Base-by-base conservation (phyloP, 1,140 invertebrate species). In the Bombus fervidus region DNA sequence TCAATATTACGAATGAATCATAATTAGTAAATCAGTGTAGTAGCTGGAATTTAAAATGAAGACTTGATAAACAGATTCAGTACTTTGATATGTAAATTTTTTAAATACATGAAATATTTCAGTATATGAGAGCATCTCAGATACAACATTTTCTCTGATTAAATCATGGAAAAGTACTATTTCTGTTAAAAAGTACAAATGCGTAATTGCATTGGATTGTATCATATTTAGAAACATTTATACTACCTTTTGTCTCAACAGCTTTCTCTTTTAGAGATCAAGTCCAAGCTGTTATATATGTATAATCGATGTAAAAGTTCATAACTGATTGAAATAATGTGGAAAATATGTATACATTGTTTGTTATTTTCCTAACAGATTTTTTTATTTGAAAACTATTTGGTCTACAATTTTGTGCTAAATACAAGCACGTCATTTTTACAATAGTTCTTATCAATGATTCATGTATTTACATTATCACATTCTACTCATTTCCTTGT, bases 291-390 rank as follows among this genome's bases (percentile, higher is more conserved):
- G 0, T 2, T 57, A 37, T 68, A 37, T 62, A 43, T 68, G 28
- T 47, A 59, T 66, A 12, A 76, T 78, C 43, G 75, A 80, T 75
- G 76, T 80, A 57, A 78, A 75, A 74, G 25, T 88, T 8, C 22
- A 18, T 39, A 59, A 47, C 74, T 64, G 64, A 87, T 73, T 41
- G 41, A 34, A 66, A 37, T 75, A 75, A 66, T 53, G 47, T 25
- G 12, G n/a, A 31, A 41, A 28, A 39, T 22, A 13, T 5, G 37
- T 31, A 34, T 31, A 18, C 15, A 66, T 8, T 18, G 5, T 64
- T 15, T 64, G n/a, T 66, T 28, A 62, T n/a, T 12, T 62, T 53
- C 53, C 25, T 31, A 75, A 75, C 31, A 34, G 43, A 53, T 6
- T 25, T 18, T 31, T 74, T 74, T 53, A 74, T 74, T 74, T 25